These are phyloP conservation scores for Drusus annulatus DNA, from an alignment of 1,140 invertebrate species.

Conservation along the genomic window DNA sequence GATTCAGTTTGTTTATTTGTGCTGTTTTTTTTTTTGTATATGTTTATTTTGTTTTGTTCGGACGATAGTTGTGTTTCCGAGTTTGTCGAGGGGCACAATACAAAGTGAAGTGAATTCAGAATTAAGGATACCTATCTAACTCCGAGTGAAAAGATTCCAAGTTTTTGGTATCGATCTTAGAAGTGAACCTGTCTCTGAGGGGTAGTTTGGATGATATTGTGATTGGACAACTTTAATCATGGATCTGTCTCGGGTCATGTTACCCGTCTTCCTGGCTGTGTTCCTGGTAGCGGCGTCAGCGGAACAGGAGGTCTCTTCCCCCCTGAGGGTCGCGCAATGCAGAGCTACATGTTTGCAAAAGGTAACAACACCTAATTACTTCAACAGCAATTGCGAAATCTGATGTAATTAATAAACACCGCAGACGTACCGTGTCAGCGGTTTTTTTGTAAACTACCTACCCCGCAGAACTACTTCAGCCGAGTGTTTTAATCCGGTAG, in stretches of 20 bases:
- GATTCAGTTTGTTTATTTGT: constrained; percentile 40
- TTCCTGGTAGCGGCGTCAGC: background rate
- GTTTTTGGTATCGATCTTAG: constrained; percentile 20
- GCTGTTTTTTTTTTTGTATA: constrained; percentile 18
- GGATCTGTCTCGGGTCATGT: constrained; percentile 30
- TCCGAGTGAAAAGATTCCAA: background rate
- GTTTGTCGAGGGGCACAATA: background rate
- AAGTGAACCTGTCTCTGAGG: constrained; percentile 8
- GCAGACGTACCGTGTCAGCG: no score
- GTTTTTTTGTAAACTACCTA: no score
- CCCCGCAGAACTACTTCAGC: no score
- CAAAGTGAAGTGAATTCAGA: no score
- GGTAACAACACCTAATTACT: constrained; percentile 64
- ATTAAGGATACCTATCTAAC: background rate
- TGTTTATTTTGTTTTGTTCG: constrained; percentile 36
- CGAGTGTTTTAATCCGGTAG: no score
- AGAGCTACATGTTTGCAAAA: constrained; percentile 78
- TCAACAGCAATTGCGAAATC: no score
- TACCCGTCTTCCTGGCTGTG: constrained; percentile 23
- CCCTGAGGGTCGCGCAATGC: constrained; percentile 78
- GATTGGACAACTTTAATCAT: constrained; percentile 27
- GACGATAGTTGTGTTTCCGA: constrained; percentile 2
- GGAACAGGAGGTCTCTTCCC: constrained; percentile 75
- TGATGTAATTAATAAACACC: no score
- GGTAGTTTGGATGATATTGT: background rate